Evolutionary conservation across 92 coral and sea anemone species (phyloP), one percentile per base, ranked within the genome.

Genomic region (Pocillopora meandrina): DNA sequence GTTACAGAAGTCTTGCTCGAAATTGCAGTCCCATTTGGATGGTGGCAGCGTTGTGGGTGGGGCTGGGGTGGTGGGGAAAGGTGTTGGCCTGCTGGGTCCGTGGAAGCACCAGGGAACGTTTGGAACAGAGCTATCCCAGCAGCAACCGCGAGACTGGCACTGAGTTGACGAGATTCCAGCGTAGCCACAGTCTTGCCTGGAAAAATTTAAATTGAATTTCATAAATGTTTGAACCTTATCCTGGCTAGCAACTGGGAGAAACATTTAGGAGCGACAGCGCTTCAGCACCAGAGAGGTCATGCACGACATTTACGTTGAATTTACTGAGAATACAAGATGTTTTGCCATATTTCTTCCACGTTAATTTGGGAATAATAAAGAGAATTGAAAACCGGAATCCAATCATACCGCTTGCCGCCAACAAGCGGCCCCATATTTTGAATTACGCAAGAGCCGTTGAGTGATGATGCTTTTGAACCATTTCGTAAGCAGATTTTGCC

Each of bases 1-100:
- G 69, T 85, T 91, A 76, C 99, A 96, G 36, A 76, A 73, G 21
- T 74, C 90, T 5, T 61, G 78, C 80, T 96, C 98, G 72, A 96
- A 96, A 65, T 86, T 92, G 85, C 99, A 96, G 87, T 96, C 99
- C 92, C 92, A 96, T 13, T 87, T 65, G 26, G 96, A 82, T 16
- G 98, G 98, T 26, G 95, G 98, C 36, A 70, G 77, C 11, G 92
- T 86, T 5, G 95, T 95, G n/a, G 98, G 98, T 10, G 98, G 96
- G 9, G 93, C 93, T 20, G 92, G 86, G 20, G 92, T 91, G 17
- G 99, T 96, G 23, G 99, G 99, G 97, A 96, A 96, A 47, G 98
- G 94, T n/a, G 99, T 96, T 9, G 99, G 98, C 49, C 89, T 93
- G 2, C 91, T 60, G 3, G 99, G 99, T 47, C 98, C 98, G 65